Conservation (phyloP, 1,140 invertebrate genomes). For the Thaumatotibia leucotreta region DNA sequence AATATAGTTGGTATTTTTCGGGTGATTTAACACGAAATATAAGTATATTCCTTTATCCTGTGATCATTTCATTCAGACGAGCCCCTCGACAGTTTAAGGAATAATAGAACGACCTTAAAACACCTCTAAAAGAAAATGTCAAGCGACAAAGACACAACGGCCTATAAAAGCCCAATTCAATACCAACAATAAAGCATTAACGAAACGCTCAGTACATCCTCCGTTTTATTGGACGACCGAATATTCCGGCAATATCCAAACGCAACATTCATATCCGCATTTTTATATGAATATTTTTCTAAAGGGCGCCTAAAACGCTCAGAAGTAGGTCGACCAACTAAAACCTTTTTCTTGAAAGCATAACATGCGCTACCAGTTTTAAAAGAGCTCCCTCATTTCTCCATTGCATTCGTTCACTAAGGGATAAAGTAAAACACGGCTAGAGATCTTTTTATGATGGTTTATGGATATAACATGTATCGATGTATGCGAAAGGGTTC, state of each 20-base stretch:
- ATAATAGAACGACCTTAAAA: not conserved
- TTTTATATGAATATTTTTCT: slow-evolving; percentile 36
- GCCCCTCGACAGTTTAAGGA: not conserved
- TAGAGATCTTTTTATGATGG: slow-evolving; percentile 34
- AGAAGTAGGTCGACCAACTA: slow-evolving; percentile 41
- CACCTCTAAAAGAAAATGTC: not conserved
- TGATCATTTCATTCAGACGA: not conserved
- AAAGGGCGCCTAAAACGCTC: slow-evolving; percentile 34
- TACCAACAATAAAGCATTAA: slow-evolving; percentile 12
- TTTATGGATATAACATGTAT: slow-evolving; percentile 52
- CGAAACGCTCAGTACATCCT: slow-evolving; percentile 22
- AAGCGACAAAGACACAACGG: not conserved
- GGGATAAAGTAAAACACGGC: not conserved
- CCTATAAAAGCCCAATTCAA: not conserved
- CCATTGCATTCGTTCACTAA: slow-evolving; percentile 13
- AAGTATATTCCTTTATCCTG: not conserved
- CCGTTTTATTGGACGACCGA: slow-evolving; percentile 21
- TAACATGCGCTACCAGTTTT: slow-evolving; percentile 25
- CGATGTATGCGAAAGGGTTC: slow-evolving; percentile 44
- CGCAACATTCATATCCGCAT: slow-evolving; percentile 34
- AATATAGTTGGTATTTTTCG: not conserved
- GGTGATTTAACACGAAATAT: not conserved
- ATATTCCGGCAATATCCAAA: slow-evolving; percentile 26
- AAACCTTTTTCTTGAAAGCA: slow-evolving; percentile 43
- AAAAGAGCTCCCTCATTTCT: slow-evolving; percentile 18